These are phyloP conservation scores for Atrina japonica DNA, from an alignment of 2,888 invertebrate genomes.

Conservation along the genomic window DNA sequence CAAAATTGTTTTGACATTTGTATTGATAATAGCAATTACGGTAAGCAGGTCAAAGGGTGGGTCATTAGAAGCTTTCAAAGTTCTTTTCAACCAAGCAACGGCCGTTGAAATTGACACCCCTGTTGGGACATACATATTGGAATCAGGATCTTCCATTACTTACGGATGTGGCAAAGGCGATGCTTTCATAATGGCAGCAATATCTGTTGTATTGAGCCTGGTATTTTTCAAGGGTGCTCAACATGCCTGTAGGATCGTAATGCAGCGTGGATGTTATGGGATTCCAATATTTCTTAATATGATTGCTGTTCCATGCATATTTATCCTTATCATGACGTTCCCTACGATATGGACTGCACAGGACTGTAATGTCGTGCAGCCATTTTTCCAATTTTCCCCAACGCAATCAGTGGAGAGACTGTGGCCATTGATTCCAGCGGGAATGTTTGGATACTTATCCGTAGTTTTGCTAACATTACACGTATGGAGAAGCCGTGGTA, in stretches of 20 bases:
- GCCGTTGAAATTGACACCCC: conserved; percentile 38
- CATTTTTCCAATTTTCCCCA: conserved; percentile 90
- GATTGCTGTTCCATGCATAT: conserved; percentile 52
- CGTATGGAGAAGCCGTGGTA: conserved; percentile 60
- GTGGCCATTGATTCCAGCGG: conserved; percentile 42
- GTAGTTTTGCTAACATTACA: conserved; percentile 61
- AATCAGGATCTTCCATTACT: conserved; percentile 2
- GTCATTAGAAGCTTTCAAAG: neutral
- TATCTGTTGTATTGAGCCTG: conserved; percentile 55
- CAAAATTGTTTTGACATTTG: conserved; percentile 60
- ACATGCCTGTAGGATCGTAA: conserved; percentile 64
- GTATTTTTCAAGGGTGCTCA: conserved; percentile 61
- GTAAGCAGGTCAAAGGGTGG: conserved; percentile 25
- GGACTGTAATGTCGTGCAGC: conserved; percentile 83
- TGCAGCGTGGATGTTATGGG: conserved; percentile 60
- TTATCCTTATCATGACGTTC: conserved; percentile 54
- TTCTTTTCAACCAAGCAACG: neutral
- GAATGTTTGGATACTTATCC: conserved; percentile 53
- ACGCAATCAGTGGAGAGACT: neutral
- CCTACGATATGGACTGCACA: conserved; percentile 83
- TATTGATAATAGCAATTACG: conserved; percentile 49
- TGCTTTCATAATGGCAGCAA: conserved; percentile 58
- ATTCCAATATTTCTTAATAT: conserved; percentile 60
- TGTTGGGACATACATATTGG: conserved; percentile 4
- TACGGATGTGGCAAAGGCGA: conserved; percentile 5